Conservation (phyloP, 2,888 invertebrate species). For the Drosophila merina region DNA sequence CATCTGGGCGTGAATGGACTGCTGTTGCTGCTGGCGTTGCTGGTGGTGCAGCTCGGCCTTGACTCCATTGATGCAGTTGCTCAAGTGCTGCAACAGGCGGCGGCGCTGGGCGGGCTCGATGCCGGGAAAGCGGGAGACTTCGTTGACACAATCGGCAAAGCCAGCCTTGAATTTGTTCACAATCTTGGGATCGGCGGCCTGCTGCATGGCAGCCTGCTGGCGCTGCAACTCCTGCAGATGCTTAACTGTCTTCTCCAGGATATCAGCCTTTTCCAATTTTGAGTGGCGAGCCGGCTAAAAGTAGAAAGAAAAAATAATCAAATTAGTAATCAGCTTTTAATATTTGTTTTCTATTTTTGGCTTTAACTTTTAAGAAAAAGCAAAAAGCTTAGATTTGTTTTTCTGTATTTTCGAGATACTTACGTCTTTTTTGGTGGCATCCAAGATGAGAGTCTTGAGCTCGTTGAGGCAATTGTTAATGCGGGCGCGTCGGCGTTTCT, state of each 20-base stretch:
- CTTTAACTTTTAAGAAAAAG: neutral
- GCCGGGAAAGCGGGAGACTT: constrained; percentile 90
- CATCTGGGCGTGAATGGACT: constrained; percentile 86
- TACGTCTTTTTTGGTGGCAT: constrained; percentile 95
- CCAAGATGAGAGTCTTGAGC: constrained; percentile 92
- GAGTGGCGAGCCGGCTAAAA: constrained; percentile 95
- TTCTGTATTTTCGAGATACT: constrained; percentile 84
- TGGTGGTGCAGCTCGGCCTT: constrained; percentile 82
- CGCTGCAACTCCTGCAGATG: constrained; percentile 95
- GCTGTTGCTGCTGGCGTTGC: constrained; percentile 77
- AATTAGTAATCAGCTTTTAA: constrained; percentile 31
- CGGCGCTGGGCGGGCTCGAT: constrained; percentile 90
- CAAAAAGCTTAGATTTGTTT: neutral
- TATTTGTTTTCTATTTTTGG: neutral
- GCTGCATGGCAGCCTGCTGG: constrained; percentile 92
- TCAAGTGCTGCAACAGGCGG: constrained; percentile 90
- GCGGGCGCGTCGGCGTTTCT: constrained; percentile 93
- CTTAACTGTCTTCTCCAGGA: constrained; percentile 96
- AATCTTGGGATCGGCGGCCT: constrained; percentile 92
- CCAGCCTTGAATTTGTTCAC: constrained; percentile 93
- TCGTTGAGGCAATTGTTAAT: constrained; percentile 96
- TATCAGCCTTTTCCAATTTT: constrained; percentile 98
- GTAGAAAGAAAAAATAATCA: constrained; percentile 34
- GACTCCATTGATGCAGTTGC: constrained; percentile 87
- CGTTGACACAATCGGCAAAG: constrained; percentile 94